Evolutionary conservation across 2,888 invertebrate species (phyloP), one percentile per base, ranked within the genome.

Genomic region (Pollenia griseotomentosa): DNA sequence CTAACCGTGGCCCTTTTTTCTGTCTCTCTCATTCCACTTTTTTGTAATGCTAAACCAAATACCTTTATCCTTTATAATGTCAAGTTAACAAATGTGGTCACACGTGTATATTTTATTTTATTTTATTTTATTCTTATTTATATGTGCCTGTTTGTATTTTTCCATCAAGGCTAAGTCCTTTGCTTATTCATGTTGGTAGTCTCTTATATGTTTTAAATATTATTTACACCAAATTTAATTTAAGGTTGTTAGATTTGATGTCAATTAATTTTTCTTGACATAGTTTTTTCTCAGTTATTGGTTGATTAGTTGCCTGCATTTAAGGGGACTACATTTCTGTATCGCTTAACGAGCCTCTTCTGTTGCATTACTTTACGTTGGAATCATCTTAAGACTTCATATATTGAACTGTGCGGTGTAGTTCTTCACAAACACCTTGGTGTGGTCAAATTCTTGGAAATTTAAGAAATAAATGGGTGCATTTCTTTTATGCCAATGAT

Each of bases 171-270:
- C 44, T 46, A 63, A 40, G 53, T 66, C 14, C 12, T 33, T 55
- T n/a, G 33, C 66, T 33, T 46, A 65, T 16, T 65, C 23, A 23
- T 70, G 42, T 61, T 51, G 19, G 51, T 51, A 70, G 61, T 33
- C 51, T 33, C 33, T 33, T 33, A 33, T 23, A 23, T 2, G 2
- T 0, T 33, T 33, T 33, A 33, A 33, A 33, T 0, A 5, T 70
- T 63, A 80, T 71, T 71, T 23, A 63, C 33, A 71, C 23, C 16
- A 71, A 71, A 80, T 71, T 80, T 70, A 71, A 80, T 80, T 63
- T 63, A 53, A 71, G 10, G 33, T 71, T 80, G 61, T 55, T 63
- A 23, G 19, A 48, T 6, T 63, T 53, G 61, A 51, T 71, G 23
- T 7, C 68, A 44, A 23, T 12, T 44, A 71, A 11, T 16, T 51